These are phyloP conservation scores for Chiloscyllium punctatum DNA, from an alignment of 2,797 vertebrate species.

Conservation along the genomic window DNA sequence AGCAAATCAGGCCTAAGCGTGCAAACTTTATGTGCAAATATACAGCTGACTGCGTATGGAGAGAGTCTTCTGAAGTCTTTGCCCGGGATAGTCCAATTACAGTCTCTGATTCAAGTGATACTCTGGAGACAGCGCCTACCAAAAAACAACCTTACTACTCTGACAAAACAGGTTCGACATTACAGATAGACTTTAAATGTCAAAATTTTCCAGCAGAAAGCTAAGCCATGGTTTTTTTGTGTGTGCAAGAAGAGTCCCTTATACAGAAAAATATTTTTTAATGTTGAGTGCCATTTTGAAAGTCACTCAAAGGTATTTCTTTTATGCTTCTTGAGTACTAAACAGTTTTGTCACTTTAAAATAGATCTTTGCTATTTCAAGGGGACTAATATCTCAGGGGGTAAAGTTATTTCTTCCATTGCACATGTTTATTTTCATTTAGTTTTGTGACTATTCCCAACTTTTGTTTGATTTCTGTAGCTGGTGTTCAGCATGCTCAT, in stretches of 20 bases:
- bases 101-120: conserved; percentile 81
- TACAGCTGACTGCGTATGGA: conserved; percentile 89
- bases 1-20: conserved; percentile 85
- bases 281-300: conserved; percentile 29
- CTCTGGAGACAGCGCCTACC: conserved; percentile 79
- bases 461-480: not conserved
- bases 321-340: not conserved
- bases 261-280: conserved; percentile 31
- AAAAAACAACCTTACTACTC: conserved; percentile 87
- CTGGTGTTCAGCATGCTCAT: not conserved
- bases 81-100: conserved; percentile 96
- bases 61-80: conserved; percentile 96
- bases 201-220: conserved; percentile 59
- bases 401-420: not conserved
- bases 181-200: conserved; percentile 58
- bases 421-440: not conserved
- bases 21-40: conserved; percentile 82
- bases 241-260: not conserved
- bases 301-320: conserved; percentile 20
- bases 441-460: not conserved
- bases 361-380: conserved; percentile 2
- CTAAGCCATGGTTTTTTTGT: conserved; percentile 43
- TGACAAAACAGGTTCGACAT: conserved; percentile 61
- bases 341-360: conserved; percentile 8
- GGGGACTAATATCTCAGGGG: conserved; percentile 12